Percentiles rank a stretch among this genome's conserved stretches.
These are phyloP conservation scores for Psettodes erumei DNA, from an alignment of 2,113 vertebrate genomes.

Conservation along the genomic window DNA sequence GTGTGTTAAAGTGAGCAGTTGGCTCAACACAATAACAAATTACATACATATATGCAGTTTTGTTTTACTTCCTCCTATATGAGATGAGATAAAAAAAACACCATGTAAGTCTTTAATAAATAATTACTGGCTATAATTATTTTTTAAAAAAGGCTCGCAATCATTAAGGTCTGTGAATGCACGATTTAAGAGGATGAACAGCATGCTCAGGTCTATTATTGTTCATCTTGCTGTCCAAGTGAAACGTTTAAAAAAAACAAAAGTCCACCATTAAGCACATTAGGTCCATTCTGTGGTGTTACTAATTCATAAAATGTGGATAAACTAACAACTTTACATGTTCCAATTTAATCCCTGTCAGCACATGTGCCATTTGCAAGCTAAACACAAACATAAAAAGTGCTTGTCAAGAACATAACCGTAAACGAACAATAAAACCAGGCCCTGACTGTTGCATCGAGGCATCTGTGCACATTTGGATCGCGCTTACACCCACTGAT, in stretches of 20 bases:
- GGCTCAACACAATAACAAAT: background rate
- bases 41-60: background rate
- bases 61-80: background rate
- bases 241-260: background rate
- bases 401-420: background rate
- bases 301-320: background rate
- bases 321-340: background rate
- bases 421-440: constrained; percentile 13
- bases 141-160: constrained; percentile 19
- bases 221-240: no score
- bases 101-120: constrained; percentile 23
- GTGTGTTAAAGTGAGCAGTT: constrained; percentile 3
- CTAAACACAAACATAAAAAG: constrained; percentile 3
- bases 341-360: background rate
- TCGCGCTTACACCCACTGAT: constrained; percentile 38
- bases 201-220: constrained; percentile 23
- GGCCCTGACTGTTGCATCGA: constrained; percentile 8
- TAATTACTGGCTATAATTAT: no score
- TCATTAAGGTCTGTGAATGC: constrained; percentile 27
- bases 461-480: constrained; percentile 40
- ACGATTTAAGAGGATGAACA: constrained; percentile 22
- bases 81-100: background rate
- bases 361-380: constrained; percentile 35
- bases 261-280: constrained; percentile 6
- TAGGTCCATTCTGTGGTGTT: background rate